Percentiles rank a stretch among this genome's conserved stretches.
These are phyloP conservation scores for Perca fluviatilis DNA, from an alignment of 2,113 vertebrate genomes.

Conservation along the genomic window DNA sequence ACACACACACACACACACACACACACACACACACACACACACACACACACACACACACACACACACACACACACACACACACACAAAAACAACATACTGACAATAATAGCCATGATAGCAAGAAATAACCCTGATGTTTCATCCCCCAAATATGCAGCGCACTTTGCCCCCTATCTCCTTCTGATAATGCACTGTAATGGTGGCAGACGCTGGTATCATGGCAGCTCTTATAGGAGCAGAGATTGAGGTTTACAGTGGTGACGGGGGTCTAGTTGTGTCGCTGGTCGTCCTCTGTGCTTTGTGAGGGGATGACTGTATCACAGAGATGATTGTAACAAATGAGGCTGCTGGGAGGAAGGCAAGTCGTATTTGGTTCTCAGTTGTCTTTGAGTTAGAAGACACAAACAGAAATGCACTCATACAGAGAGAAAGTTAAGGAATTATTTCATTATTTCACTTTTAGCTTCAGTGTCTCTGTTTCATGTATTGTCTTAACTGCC, in stretches of 20 bases:
- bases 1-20: background rate
- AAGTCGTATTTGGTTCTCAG: background rate
- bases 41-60: background rate
- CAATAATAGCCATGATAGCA: conserved; percentile 18
- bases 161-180: conserved; percentile 31
- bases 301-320: conserved; percentile 5
- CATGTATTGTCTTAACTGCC: too few species aligned
- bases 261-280: background rate
- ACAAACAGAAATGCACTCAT: background rate
- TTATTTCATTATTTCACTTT: too few species aligned
- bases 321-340: conserved; percentile 6
- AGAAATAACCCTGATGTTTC: conserved; percentile 37
- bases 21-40: background rate
- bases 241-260: conserved; percentile 20
- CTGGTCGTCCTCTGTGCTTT: background rate
- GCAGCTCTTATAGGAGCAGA: conserved; percentile 5
- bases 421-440: background rate
- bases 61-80: background rate
- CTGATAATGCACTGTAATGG: conserved; percentile 59
- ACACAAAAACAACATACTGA: conserved; percentile 13
- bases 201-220: background rate
- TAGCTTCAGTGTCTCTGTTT: too few species aligned
- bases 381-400: background rate
- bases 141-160: background rate
- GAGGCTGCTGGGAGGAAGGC: background rate